Evolutionary conservation across 1,140 invertebrate genomes (phyloP).

Genomic region (Drosophila setifemur): DNA sequence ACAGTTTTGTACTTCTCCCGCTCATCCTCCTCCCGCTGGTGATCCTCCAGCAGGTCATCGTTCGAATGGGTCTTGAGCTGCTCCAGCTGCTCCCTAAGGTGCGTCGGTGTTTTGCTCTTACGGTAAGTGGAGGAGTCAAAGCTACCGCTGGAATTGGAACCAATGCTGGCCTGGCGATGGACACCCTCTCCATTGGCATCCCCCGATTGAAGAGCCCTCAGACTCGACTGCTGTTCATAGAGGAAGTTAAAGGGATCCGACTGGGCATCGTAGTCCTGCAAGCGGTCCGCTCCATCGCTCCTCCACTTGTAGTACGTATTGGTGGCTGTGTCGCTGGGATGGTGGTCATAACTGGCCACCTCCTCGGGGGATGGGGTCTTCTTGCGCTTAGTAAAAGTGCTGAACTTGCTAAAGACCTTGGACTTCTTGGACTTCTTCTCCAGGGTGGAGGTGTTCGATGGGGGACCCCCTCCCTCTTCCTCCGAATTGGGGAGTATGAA

Average conservation of each 20-base stretch:
- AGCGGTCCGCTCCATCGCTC: conserved; percentile 59
- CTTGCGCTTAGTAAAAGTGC: conserved; percentile 78
- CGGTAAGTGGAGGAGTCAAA: conserved; percentile 76
- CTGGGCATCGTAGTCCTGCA: conserved; percentile 74
- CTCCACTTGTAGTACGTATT: conserved; percentile 81
- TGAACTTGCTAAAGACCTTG: conserved; percentile 77
- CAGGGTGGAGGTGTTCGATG: conserved; percentile 65
- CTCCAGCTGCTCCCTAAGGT: conserved; percentile 67
- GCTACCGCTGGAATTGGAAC: conserved; percentile 57
- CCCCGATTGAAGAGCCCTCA: conserved; percentile 26
- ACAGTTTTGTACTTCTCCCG: conserved; percentile 77
- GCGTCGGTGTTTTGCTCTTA: conserved; percentile 66
- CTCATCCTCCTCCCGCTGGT: conserved; percentile 57
- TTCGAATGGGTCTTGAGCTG: conserved; percentile 73
- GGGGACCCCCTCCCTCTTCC: conserved; percentile 28
- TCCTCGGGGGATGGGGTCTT: conserved; percentile 66
- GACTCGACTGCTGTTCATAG: conserved; percentile 70
- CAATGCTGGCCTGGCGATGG: conserved; percentile 53
- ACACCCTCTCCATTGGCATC: neutral
- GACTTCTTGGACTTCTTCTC: conserved; percentile 80
- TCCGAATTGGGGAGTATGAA: conserved; percentile 66
- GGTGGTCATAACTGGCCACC: conserved; percentile 69
- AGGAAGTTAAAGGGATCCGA: conserved; percentile 79
- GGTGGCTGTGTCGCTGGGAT: conserved; percentile 76
- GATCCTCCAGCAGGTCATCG: conserved; percentile 56